Evolutionary conservation across 1,140 invertebrate genomes (phyloP), one percentile per base, ranked within the genome.

Genomic region (Copidosoma floridanum): DNA sequence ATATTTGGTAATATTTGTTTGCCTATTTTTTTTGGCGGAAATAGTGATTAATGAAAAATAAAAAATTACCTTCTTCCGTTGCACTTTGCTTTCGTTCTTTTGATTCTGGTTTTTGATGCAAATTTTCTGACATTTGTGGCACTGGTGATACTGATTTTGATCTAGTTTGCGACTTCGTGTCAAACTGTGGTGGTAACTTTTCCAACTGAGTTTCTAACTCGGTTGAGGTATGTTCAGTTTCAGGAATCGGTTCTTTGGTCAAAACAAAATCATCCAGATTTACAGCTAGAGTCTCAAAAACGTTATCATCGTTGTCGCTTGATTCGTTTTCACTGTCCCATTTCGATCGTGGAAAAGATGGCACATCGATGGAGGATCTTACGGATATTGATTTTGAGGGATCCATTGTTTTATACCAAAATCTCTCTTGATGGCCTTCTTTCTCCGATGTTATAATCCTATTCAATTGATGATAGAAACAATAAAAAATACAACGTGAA

Each of bases 251-350:
- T 6, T 46, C 40, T 32, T 51, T 57, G 0, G 43, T 47, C 24
- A 57, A 52, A 51, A 44, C 10, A 29, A 24, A 18, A 14, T 56
- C 35, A 16, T 46, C 26, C n/a, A n/a, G n/a, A n/a, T n/a, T n/a
- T n/a, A n/a, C n/a, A 23, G 51, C 44, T 10, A 18, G 24, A 24
- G 37, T 52, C 51, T 52, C 47, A 41, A 56, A 62, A 12, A 62
- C 29, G 21, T 62, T 55, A 32, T 71, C 71, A 3, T 77, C 73
- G n/a, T n/a, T n/a, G 16, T 63, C 61, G 21, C 48, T 63, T n/a
- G 54, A 46, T 40, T 57, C 54, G 26, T 63, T 63, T 53, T 78
- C 78, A 21, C 76, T 79, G n/a, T 81, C 79, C 79, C 79, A 81
- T 35, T 74, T 80, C 20, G 77, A 80, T 44, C 71, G 77, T 7